phyloP scores from a whole-genome alignment of 2,113 vertebrate species.

The Micromys minutus region DNA sequence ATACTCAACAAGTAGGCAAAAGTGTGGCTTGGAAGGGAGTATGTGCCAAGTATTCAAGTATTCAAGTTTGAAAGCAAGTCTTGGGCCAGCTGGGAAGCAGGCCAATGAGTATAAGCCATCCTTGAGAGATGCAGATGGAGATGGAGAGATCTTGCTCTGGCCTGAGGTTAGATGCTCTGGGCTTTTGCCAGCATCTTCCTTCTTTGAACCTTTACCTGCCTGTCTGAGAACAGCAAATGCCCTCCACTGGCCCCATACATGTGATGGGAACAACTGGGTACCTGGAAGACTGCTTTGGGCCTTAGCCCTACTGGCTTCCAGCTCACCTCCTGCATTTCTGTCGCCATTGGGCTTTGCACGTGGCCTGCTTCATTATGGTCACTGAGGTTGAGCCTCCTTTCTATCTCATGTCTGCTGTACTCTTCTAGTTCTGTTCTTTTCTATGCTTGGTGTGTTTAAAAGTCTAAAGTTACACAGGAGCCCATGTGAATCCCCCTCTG shows the following conservation, averaged over 20 bases:
- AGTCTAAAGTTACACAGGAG: neutral
- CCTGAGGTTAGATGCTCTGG: neutral
- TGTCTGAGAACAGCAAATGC: neutral
- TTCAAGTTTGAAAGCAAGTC: constrained; percentile 30
- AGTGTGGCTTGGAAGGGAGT: neutral
- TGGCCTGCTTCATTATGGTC: neutral
- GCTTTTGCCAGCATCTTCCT: constrained; percentile 27
- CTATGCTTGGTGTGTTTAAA: neutral
- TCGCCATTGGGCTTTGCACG: neutral
- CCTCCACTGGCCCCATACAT: rapidly evolving
- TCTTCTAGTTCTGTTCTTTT: neutral
- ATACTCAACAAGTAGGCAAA: neutral
- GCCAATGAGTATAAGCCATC: neutral
- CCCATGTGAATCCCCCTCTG: neutral
- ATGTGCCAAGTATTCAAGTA: constrained; percentile 17
- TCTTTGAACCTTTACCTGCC: neutral
- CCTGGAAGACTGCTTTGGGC: neutral
- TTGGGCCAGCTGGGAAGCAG: neutral
- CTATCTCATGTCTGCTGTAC: neutral
- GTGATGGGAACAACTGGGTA: rapidly evolving
- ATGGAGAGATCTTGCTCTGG: neutral
- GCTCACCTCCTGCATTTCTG: neutral
- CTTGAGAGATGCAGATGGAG: neutral
- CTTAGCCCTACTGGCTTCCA: rapidly evolving
- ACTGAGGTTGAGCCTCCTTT: neutral